Percentiles rank a stretch among this genome's conserved stretches.
Conservation (phyloP, 2,888 invertebrate species). For the Anoncus sp. region DNA sequence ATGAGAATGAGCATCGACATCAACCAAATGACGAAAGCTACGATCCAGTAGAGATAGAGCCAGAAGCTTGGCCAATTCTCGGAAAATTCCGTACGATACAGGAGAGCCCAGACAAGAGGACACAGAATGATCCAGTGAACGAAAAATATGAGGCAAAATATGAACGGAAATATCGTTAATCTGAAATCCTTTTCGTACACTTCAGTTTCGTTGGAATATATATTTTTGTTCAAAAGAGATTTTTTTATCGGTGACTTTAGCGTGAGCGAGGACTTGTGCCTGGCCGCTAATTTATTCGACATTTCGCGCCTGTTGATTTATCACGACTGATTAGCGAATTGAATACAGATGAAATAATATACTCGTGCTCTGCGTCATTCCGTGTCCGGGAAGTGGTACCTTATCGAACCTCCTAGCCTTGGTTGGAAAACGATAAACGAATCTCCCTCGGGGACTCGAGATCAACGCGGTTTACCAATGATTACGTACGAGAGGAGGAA, state of each 20-base stretch:
- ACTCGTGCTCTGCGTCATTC: slow-evolving; percentile 2
- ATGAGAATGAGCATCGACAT: slow-evolving; percentile 61
- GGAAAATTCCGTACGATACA: slow-evolving; percentile 46
- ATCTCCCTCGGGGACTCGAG: slow-evolving; percentile 33
- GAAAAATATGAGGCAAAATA: slow-evolving; percentile 70
- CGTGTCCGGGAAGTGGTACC: slow-evolving; percentile 58
- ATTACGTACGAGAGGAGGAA: slow-evolving; percentile 34
- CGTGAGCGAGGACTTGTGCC: slow-evolving; percentile 58
- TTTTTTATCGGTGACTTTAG: slow-evolving; percentile 57
- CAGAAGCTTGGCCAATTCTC: slow-evolving; percentile 62
- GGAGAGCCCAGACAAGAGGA: slow-evolving; percentile 76
- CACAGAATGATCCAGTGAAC: slow-evolving; percentile 80
- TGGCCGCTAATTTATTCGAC: slow-evolving; percentile 55
- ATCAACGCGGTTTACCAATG: slow-evolving; percentile 46
- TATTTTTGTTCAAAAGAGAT: slow-evolving; percentile 6
- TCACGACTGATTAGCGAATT: slow-evolving; percentile 43
- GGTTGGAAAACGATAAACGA: slow-evolving; percentile 43
- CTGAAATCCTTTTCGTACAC: not conserved
- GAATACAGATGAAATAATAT: slow-evolving; percentile 13
- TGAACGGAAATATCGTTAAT: slow-evolving; percentile 50
- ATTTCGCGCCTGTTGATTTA: slow-evolving; percentile 42
- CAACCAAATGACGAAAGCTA: slow-evolving; percentile 74
- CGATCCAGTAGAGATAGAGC: slow-evolving; percentile 68
- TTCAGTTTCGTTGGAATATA: slow-evolving; percentile 8
- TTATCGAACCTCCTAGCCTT: slow-evolving; percentile 58